Percentiles rank a stretch among this genome's conserved stretches.
Conservation (phyloP, 2,797 vertebrate species). For the Mormyrops attenuatus region DNA sequence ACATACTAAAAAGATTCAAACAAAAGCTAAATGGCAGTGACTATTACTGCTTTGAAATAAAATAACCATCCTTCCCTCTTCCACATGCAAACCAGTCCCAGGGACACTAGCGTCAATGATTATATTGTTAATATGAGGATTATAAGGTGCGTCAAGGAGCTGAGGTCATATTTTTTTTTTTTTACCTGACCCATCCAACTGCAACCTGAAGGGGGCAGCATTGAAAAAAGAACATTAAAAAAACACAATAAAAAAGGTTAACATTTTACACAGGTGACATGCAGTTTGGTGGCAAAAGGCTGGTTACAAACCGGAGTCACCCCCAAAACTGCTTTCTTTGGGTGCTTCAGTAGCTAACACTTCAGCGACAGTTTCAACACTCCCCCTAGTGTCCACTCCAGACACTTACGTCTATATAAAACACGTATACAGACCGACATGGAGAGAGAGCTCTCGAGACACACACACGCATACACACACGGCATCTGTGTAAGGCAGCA, state of each 20-base stretch:
- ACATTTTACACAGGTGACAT: conserved; percentile 18
- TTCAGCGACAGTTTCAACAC: neutral
- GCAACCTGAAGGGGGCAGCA: neutral
- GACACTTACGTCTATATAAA: conserved; percentile 2
- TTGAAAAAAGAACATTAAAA: neutral
- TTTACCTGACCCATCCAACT: neutral
- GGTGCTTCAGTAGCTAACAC: conserved; percentile 22
- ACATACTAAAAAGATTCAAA: neutral
- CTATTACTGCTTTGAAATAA: neutral
- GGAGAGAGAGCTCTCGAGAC: neutral
- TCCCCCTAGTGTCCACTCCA: neutral
- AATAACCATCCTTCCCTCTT: neutral
- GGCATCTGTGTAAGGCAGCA: conserved; percentile 18
- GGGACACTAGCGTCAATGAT: neutral
- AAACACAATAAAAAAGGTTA: neutral
- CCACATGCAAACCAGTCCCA: neutral
- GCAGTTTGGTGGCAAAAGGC: neutral
- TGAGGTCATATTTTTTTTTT: conserved; percentile 15
- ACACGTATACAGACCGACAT: neutral
- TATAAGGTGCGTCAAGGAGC: conserved; percentile 12
- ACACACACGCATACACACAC: neutral
- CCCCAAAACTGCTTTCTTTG: conserved; percentile 15
- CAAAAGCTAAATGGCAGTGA: neutral
- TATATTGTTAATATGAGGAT: neutral
- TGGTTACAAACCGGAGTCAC: neutral